These are phyloP conservation scores for Sebastes glaucus DNA, from an alignment of 2,797 vertebrate genomes.

Conservation along the genomic window DNA sequence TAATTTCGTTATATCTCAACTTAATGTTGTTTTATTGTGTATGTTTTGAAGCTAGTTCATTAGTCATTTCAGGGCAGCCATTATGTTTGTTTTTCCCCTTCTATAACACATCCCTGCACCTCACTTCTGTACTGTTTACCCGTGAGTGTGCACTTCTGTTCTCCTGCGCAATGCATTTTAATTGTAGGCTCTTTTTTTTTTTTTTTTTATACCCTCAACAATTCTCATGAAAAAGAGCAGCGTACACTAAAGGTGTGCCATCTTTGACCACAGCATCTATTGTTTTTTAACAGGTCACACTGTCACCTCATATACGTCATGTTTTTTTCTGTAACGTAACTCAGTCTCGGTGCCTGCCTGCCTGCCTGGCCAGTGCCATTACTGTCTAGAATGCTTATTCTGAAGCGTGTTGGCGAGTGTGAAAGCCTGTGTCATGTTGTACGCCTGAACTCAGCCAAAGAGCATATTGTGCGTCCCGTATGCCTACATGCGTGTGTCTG, in stretches of 20 bases:
- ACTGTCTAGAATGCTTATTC: conserved; percentile 35
- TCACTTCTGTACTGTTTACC: conserved; percentile 49
- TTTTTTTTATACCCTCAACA: not conserved
- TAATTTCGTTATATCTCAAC: conserved; percentile 78
- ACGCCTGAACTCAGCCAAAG: conserved; percentile 75
- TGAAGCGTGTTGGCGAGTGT: conserved; percentile 32
- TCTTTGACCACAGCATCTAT: conserved; percentile 41
- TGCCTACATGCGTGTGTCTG: conserved; percentile 24
- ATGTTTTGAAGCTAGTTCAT: conserved; percentile 75
- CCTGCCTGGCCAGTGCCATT: conserved; percentile 57
- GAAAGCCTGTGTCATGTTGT: conserved; percentile 32
- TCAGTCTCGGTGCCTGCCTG: conserved; percentile 58
- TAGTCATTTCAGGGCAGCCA: conserved; percentile 72
- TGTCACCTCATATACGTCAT: conserved; percentile 9
- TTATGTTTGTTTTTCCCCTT: conserved; percentile 43
- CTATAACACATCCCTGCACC: conserved; percentile 62
- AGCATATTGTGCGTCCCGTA: conserved; percentile 53
- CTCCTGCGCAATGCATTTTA: conserved; percentile 11
- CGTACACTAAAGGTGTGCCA: not conserved
- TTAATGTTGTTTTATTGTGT: conserved; percentile 77
- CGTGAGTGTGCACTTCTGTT: conserved; percentile 36
- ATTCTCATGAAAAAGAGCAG: conserved; percentile 16
- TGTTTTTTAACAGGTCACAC: conserved; percentile 18
- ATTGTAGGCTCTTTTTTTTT: not conserved
- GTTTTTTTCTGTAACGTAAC: conserved; percentile 28